Base-by-base conservation (phyloP, 2,888 invertebrate genomes). In the Polydrusus cervinus region DNA sequence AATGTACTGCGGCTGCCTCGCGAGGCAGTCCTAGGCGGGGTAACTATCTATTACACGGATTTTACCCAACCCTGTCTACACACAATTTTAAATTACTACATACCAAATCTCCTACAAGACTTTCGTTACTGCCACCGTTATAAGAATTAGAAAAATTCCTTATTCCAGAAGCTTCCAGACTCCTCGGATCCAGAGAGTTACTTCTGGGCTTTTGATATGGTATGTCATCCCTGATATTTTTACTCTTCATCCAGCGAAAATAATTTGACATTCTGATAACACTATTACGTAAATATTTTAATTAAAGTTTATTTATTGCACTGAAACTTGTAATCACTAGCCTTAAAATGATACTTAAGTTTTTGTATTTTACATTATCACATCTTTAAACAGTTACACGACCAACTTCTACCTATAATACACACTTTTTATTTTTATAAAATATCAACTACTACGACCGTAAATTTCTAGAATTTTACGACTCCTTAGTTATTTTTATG, bases 101-200 rank as follows among this genome's bases (percentile, higher is more conserved):
- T 76, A 78, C 76, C 78, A 78, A 78, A 18, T 75, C 78, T 34
- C 78, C 73, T 20, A 70, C 3, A 25, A 76, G 40, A 18, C 53
- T 53, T 0, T 75, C 78, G 13, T 25, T 71, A 18, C 65, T 71
- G 11, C 45, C 71, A 40, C 7, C 10, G n/a, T 13, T 64, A 30
- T 62, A 30, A 7, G 18, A 34, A 16, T 18, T 38, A 5, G 49
- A 68, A 71, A 83, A 80, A 75, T 79, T 80, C 57, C 79, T 79
- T 38, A 84, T 74, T 43, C 93, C 94, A 74, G 93, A 92, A 70
- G 91, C 88, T 83, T 93, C 93, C 83, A 94, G 87, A 9, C 92
- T 90, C 78, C 92, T 90, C 34, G 93, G 91, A 85, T 94, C 94
- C 85, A 94, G 86, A 0, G 94, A 94, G 76, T 93, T 89, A 85